phyloP scores from a whole-genome alignment of 2,797 vertebrate genomes.

The Enteromius mattozi region DNA sequence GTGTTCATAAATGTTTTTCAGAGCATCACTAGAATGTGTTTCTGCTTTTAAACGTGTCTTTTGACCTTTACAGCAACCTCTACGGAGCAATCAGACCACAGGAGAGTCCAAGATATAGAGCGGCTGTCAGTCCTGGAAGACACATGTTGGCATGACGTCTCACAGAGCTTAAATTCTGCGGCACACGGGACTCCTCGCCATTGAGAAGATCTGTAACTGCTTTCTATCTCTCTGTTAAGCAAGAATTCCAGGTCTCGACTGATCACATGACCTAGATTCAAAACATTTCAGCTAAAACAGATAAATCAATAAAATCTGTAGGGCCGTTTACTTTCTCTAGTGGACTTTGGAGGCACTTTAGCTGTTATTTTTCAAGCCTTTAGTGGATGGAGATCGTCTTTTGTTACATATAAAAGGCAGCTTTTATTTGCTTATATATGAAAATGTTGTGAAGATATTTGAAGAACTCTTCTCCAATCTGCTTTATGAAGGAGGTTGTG shows the following conservation, averaged over 20 bases:
- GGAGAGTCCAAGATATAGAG: constrained; percentile 44
- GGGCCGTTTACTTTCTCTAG: not conserved
- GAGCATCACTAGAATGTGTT: not conserved
- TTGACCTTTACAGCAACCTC: constrained; percentile 45
- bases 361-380: not conserved
- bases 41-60: constrained; percentile 9
- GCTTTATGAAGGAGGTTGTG: not conserved
- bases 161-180: not conserved
- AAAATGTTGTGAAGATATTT: not conserved
- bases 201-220: constrained; percentile 1
- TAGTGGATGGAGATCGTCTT: not conserved
- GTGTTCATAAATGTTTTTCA: not conserved
- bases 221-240: constrained; percentile 11
- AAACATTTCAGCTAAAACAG: not conserved
- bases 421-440: not conserved
- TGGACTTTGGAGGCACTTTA: not conserved
- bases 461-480: not conserved
- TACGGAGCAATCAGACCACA: constrained; percentile 46
- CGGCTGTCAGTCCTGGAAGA: not conserved
- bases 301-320: not conserved
- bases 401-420: not conserved
- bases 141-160: not conserved
- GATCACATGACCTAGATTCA: not conserved
- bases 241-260: not conserved
- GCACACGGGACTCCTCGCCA: not conserved